Percentiles rank a stretch among this genome's conserved stretches.
Conservation (phyloP, 2,113 vertebrate genomes). For the Perca fluviatilis region DNA sequence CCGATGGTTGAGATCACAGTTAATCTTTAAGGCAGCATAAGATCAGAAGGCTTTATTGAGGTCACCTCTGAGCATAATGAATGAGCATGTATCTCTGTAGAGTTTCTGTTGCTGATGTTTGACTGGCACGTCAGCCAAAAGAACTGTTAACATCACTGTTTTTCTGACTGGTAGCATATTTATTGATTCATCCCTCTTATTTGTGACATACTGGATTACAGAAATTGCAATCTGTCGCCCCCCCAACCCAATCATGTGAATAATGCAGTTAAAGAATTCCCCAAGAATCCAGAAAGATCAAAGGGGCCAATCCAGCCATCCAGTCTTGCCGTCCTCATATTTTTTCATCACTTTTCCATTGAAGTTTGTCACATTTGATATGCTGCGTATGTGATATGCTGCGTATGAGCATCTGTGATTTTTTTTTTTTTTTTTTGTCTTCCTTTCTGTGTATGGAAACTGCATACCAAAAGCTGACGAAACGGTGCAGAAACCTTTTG, state of each 20-base stretch:
- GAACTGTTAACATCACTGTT: conserved; percentile 14
- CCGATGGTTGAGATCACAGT: conserved; percentile 38
- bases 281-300: conserved; percentile 66
- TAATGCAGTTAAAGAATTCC: conserved; percentile 59
- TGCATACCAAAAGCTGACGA: conserved; percentile 68
- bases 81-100: conserved; percentile 4
- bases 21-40: conserved; percentile 57
- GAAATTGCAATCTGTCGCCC: conserved; percentile 34
- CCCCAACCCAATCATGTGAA: conserved; percentile 37
- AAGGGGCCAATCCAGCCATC: conserved; percentile 64
- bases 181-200: conserved; percentile 44
- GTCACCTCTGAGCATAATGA: conserved; percentile 61
- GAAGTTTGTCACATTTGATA: conserved; percentile 76
- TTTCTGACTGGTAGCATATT: conserved; percentile 29
- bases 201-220: conserved; percentile 45
- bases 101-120: conserved; percentile 6
- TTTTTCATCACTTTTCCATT: conserved; percentile 70
- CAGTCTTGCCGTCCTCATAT: conserved; percentile 51
- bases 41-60: conserved; percentile 61
- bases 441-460: conserved; percentile 39
- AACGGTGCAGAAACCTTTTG: conserved; percentile 63
- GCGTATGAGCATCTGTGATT: conserved; percentile 45
- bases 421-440: neutral
- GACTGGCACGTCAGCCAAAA: neutral
- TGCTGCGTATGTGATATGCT: conserved; percentile 64